phyloP scores from a whole-genome alignment of 2,888 invertebrate species.

The Tuberolachnus salignus region DNA sequence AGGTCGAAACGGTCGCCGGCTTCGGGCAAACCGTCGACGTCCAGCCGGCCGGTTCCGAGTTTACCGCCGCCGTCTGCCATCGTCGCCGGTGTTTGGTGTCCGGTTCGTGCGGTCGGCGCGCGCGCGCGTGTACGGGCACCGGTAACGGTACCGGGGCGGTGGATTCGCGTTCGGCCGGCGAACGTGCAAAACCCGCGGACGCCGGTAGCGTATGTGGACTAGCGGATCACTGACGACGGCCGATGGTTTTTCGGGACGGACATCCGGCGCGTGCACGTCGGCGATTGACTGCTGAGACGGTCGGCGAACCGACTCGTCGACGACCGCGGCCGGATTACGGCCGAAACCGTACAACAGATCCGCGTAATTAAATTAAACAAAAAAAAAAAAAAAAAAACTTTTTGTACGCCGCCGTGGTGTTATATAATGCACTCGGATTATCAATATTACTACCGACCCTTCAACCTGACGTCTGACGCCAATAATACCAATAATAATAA shows the following conservation, averaged over 20 bases:
- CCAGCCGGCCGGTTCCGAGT: slow-evolving; percentile 11
- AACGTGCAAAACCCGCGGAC: not conserved
- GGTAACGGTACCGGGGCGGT: too few relatives aligned
- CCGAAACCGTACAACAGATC: not conserved
- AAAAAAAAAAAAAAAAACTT: not conserved
- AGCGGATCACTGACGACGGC: not conserved
- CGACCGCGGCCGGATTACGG: not conserved
- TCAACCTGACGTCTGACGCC: too few relatives aligned
- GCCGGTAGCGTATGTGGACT: not conserved
- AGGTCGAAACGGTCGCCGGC: slow-evolving; percentile 78
- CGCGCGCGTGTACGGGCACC: not conserved
- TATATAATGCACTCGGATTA: not conserved
- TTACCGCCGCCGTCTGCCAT: not conserved
- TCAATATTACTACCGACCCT: too few relatives aligned
- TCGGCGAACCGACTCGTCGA: not conserved
- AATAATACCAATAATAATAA: too few relatives aligned
- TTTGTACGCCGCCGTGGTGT: not conserved
- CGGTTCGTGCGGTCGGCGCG: too few relatives aligned
- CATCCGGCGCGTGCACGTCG: not conserved
- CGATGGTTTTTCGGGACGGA: not conserved
- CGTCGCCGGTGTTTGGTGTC: too few relatives aligned
- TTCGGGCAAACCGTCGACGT: slow-evolving; percentile 72
- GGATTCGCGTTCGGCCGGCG: too few relatives aligned
- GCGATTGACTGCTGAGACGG: too few relatives aligned
- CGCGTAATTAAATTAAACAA: not conserved